These are phyloP conservation scores for Boloria selene DNA, from an alignment of 2,888 invertebrate genomes.

Conservation along the genomic window DNA sequence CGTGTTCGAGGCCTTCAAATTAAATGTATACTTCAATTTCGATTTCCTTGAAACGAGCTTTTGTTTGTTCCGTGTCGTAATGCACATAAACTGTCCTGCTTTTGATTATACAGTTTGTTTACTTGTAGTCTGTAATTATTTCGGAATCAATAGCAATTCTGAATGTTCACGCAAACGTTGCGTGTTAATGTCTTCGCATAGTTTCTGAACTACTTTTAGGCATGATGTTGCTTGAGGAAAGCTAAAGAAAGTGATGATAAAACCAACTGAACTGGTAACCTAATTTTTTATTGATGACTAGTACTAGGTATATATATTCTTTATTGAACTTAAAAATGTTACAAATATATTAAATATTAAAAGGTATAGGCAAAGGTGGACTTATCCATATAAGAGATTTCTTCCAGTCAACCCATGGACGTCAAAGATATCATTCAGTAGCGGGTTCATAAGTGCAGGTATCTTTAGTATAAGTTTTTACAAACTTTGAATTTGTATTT, in stretches of 20 bases:
- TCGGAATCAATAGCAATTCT: slow-evolving; percentile 32
- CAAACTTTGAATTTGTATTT: no score
- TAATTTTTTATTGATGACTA: no score
- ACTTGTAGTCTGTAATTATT: slow-evolving; percentile 25
- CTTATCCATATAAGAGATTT: no score
- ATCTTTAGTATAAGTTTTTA: no score
- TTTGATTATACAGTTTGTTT: slow-evolving; percentile 22
- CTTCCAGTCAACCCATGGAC: no score
- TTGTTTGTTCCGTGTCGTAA: slow-evolving; percentile 16
- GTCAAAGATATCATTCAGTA: no score
- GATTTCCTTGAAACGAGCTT: slow-evolving; percentile 15
- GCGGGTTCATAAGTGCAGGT: no score
- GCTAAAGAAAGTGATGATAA: background rate
- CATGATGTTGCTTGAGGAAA: background rate
- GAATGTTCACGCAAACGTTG: slow-evolving; percentile 33
- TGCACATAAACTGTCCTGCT: slow-evolving; percentile 19
- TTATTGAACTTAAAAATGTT: no score
- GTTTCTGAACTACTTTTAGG: slow-evolving; percentile 1
- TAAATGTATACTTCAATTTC: slow-evolving; percentile 22
- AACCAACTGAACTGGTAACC: background rate
- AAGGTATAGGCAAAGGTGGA: no score
- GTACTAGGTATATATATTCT: no score
- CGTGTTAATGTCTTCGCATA: slow-evolving; percentile 27
- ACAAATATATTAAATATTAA: no score
- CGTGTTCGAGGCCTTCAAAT: slow-evolving; percentile 11